Conservation (phyloP, 53 echinoderm and acorn worm species). For the Zoroaster sp. region DNA sequence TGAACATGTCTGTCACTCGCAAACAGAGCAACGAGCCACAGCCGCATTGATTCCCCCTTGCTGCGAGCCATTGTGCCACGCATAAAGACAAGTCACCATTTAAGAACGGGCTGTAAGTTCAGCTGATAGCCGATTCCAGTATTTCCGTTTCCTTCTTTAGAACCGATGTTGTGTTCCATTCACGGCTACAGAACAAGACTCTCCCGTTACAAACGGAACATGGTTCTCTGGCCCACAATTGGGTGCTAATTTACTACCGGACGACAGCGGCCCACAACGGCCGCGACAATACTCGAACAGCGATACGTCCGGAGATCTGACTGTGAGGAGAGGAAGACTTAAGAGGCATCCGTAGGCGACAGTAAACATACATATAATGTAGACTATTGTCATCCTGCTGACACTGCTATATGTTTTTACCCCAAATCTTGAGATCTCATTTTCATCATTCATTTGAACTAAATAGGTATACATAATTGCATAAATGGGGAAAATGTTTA, state of each 20-base stretch:
- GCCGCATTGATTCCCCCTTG: not conserved
- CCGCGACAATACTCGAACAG: slow-evolving; percentile 12
- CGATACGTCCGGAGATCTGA: not conserved
- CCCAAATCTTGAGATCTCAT: not conserved
- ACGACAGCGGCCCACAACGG: not conserved
- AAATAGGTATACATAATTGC: slow-evolving; percentile 15
- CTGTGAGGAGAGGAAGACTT: not conserved
- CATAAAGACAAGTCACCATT: not conserved
- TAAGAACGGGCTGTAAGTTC: not conserved
- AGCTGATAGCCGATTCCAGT: slow-evolving; percentile 8
- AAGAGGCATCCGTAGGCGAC: not conserved
- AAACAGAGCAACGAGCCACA: not conserved
- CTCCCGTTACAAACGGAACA: not conserved
- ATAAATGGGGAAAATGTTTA: slow-evolving; percentile 26
- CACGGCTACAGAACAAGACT: not conserved
- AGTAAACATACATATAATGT: not conserved
- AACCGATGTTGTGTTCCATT: not conserved
- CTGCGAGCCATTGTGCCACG: slow-evolving; percentile 1
- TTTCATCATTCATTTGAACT: not conserved
- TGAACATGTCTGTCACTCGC: slow-evolving; percentile 13
- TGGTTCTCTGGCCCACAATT: not conserved
- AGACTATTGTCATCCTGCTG: not conserved
- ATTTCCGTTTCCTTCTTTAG: slow-evolving; percentile 12
- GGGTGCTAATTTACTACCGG: slow-evolving; percentile 31
- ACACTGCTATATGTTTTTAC: not conserved